phyloP scores from a whole-genome alignment of 1,140 invertebrate species.

The Grapholita molesta region DNA sequence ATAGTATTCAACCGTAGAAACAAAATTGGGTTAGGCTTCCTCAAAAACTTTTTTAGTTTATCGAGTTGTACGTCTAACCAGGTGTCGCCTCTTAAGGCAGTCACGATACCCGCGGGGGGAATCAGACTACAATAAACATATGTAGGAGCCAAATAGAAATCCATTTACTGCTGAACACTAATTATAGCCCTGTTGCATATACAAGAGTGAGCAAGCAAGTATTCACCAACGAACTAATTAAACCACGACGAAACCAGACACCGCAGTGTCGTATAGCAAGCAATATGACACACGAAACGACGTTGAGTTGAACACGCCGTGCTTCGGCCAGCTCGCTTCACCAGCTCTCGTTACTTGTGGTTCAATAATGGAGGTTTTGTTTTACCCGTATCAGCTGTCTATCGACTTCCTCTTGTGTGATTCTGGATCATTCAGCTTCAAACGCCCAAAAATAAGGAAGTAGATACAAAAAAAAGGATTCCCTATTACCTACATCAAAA shows the following conservation, averaged over 20 bases:
- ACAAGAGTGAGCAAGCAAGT: constrained; percentile 29
- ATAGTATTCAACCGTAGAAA: no score
- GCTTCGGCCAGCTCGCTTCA: constrained; percentile 19
- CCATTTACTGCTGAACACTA: neutral
- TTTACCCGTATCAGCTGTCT: constrained; percentile 33
- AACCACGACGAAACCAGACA: constrained; percentile 49
- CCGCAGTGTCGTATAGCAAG: constrained; percentile 42
- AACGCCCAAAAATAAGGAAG: no score
- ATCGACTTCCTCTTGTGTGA: constrained; percentile 26
- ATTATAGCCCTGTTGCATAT: neutral
- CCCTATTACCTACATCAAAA: no score
- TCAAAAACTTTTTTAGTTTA: no score
- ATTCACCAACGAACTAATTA: constrained; percentile 54
- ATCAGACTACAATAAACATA: no score
- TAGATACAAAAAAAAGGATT: no score
- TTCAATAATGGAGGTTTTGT: constrained; percentile 40
- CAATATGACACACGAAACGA: constrained; percentile 55
- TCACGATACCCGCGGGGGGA: no score
- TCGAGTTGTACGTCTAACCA: no score
- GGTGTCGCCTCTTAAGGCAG: no score
- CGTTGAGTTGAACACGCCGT: constrained; percentile 23
- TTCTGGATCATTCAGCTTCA: neutral
- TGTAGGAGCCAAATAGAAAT: no score
- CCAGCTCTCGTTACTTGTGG: constrained; percentile 45
- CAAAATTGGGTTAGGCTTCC: no score